Percentiles rank a stretch among this genome's conserved stretches.
Evolutionary conservation across 2,113 vertebrate genomes (phyloP).

Genomic region (Varanus komodoensis): DNA sequence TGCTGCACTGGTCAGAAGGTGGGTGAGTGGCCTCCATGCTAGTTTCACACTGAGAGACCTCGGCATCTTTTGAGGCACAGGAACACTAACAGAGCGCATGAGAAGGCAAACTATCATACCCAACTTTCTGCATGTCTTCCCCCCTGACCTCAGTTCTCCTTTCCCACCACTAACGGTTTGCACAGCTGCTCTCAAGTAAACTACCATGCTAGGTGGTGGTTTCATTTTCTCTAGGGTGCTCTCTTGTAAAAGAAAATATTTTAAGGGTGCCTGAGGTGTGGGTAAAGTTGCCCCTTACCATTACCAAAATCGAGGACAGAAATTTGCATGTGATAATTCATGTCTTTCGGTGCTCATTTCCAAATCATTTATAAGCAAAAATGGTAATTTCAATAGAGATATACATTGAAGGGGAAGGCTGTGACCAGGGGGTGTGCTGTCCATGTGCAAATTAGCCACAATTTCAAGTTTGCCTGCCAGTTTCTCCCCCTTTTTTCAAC

Average conservation of each 20-base stretch:
- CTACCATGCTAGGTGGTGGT: background rate
- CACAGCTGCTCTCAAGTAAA: slow-evolving; percentile 15
- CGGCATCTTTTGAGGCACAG: background rate
- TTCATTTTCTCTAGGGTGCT: background rate
- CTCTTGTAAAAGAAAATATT: background rate
- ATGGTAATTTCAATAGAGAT: too few species aligned
- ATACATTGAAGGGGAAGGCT: too few species aligned
- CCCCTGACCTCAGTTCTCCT: background rate
- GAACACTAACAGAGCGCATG: background rate
- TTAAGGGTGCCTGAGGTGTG: background rate
- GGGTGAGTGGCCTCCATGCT: background rate
- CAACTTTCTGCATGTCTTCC: background rate
- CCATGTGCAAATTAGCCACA: too few species aligned
- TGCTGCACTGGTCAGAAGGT: slow-evolving; percentile 31
- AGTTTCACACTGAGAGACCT: slow-evolving; percentile 3
- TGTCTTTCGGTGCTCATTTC: too few species aligned
- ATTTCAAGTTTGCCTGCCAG: too few species aligned
- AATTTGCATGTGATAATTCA: too few species aligned
- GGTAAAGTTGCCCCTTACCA: background rate
- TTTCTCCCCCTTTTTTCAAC: too few species aligned
- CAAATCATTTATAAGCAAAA: too few species aligned
- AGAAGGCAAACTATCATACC: background rate
- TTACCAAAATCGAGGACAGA: too few species aligned
- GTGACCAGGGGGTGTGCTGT: too few species aligned
- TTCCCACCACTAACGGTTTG: slow-evolving; percentile 11